Base-by-base conservation (phyloP, 1,140 invertebrate species). In the Thaumatotibia leucotreta region DNA sequence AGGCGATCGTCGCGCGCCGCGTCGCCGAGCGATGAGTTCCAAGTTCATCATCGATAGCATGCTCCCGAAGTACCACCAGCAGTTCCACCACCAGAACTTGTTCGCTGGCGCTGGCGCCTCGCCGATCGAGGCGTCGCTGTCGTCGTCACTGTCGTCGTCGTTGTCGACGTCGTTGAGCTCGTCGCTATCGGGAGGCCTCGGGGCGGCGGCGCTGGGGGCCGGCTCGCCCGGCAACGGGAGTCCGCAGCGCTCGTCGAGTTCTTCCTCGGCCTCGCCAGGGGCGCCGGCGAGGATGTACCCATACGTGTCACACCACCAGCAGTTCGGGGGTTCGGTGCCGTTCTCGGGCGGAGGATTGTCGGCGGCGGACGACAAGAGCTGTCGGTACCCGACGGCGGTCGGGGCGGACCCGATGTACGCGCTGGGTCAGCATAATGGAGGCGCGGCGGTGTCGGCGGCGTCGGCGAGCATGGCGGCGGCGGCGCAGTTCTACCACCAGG, bases 41-140 rank as follows among this genome's bases (percentile, higher is more conserved):
- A 98, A 98, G 95, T 97, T 97, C 93, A 96, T 97, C 94, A 97
- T 98, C 93, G 97, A 98, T 96, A 97, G 96, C 93, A 97, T 98
- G 96, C 95, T 98, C 92, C 97, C 97, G 78, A 98, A 98, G 94
- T 98, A 98, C 92, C 93, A 91, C 92, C 92, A 93, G 92, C 92
- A 92, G 89, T 91, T 91, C 79, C 88, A 90, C 69, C 89, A 91
- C 68, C 88, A 90, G 79, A 91, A 91, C 78, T 76, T 91, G 77
- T 92, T 92, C 86, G 87, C 88, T 80, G 84, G 94, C 54, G 93
- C 94, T 66, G 83, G 85, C 64, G 85, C 86, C 63, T 88, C 86
- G 76, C 86, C 87, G 45, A 88, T 91, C 75, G 88, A 88, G 83
- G 88, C 84, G 75, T 86, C 83, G 94, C 93, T 77, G 93, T 94